Base-by-base conservation (phyloP, 2,113 vertebrate species). In the Heterocephalus glaber region DNA sequence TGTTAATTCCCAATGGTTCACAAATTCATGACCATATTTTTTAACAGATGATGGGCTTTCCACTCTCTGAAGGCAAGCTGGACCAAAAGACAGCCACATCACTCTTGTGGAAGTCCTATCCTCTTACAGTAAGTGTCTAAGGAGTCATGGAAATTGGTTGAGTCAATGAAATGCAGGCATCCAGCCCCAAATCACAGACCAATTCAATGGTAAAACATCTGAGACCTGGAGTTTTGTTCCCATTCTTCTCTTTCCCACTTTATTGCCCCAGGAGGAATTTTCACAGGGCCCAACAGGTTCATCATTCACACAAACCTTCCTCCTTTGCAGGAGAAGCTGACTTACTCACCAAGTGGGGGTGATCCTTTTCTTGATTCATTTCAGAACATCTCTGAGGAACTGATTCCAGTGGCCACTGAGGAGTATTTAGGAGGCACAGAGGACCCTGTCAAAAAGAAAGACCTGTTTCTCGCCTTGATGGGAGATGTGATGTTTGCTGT, bases 351-450 rank as follows among this genome's bases (percentile, higher is more conserved):
- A 2, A 20, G 1, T 30, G 35, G 66, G 7, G 38, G n/a, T 65
- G n/a, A n/a, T n/a, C 52, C 26, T 60, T 77, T 47, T 66, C 7
- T 28, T 56, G 11, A 35, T 77, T 54, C 35, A 26, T 95, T 96
- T 47, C 87, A 98, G 98, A 8, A 3, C 0, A 24, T 97, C 35
- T 47, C 94, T 44, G 54, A 97, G 38, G 47, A 96, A 10, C 33
- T 94, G 33, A 14, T 19, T 58, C 4, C 88, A 0, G 30, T 47
- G 17, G 85, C 88, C 38, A 5, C 0, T 24, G 85, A 98, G 49
- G 84, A 95, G 30, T 98, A 97, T 76, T 92, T 98, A 56, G 91
- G 92, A 72, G 54, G 76, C 24, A 92, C 89, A 24, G 65, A 93
- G 0, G 94, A 98, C 26, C 93, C 81, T 17, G n/a, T 6, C 5